Percentiles rank a stretch among this genome's conserved stretches.
Evolutionary conservation across 2,113 vertebrate species (phyloP).

Genomic region (Tetrao urogallus): DNA sequence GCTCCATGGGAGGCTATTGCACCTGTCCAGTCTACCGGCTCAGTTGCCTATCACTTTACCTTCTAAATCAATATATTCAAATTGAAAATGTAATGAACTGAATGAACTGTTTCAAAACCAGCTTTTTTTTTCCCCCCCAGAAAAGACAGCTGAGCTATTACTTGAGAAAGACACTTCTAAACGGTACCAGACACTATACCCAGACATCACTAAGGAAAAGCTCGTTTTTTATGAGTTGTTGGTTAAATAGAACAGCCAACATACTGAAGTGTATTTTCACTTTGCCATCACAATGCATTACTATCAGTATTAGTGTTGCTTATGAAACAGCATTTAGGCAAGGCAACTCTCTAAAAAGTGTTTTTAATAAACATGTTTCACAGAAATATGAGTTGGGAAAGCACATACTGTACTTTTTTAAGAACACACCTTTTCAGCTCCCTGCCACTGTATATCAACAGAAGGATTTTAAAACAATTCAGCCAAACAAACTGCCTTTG

Average conservation of each 20-base stretch:
- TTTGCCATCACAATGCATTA: neutral
- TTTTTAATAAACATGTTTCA: neutral
- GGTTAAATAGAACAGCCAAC: neutral
- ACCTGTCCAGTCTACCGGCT: neutral
- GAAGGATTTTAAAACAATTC: neutral
- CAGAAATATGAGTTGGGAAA: neutral
- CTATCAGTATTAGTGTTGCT: neutral
- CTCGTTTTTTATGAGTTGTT: neutral
- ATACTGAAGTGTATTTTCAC: neutral
- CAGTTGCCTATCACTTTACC: neutral
- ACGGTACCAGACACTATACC: neutral
- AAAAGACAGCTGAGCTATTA: neutral
- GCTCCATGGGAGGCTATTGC: neutral
- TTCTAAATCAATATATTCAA: neutral
- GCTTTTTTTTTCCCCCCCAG: neutral
- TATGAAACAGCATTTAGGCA: neutral
- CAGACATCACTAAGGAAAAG: neutral
- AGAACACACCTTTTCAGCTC: neutral
- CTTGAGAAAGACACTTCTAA: neutral
- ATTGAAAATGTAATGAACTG: neutral
- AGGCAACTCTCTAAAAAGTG: neutral
- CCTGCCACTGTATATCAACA: neutral
- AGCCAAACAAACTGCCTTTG: neutral
- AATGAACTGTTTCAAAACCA: neutral
- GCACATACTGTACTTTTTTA: neutral